These are phyloP conservation scores for Periphyllus acericola DNA, from an alignment of 2,888 invertebrate species.

Conservation along the genomic window DNA sequence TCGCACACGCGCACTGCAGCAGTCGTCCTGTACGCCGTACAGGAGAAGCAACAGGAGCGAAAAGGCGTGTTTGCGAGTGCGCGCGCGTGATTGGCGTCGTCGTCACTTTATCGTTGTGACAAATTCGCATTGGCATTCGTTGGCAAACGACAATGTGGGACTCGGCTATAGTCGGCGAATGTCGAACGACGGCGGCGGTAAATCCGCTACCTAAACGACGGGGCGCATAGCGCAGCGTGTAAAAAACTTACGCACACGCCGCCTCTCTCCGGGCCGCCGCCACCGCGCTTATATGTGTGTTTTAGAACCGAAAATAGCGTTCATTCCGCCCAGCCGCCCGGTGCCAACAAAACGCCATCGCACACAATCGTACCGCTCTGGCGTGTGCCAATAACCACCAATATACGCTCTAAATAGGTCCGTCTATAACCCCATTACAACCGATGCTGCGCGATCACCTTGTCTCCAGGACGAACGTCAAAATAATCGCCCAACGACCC, in stretches of 20 bases:
- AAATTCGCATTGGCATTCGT: constrained; percentile 61
- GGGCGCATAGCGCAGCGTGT: background rate
- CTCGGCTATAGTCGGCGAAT: constrained; percentile 42
- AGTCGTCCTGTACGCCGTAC: background rate
- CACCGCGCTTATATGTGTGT: constrained; percentile 22
- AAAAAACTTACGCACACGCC: background rate
- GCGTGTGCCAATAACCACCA: constrained; percentile 60
- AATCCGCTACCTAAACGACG: constrained; percentile 50
- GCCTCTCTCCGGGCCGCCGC: constrained; percentile 46
- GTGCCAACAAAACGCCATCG: constrained; percentile 61
- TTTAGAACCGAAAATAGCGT: constrained; percentile 62
- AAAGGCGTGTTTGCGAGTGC: background rate
- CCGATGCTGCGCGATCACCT: constrained; percentile 42
- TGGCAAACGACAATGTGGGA: constrained; percentile 58
- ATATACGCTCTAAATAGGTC: constrained; percentile 61
- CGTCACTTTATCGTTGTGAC: constrained; percentile 47
- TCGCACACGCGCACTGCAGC: background rate
- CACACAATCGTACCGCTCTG: constrained; percentile 37
- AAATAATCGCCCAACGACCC: constrained; percentile 35
- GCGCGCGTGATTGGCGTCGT: constrained; percentile 37
- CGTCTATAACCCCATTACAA: constrained; percentile 61
- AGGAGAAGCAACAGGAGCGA: background rate
- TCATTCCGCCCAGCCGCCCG: constrained; percentile 58
- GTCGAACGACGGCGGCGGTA: constrained; percentile 12
- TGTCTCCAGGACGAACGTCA: constrained; percentile 55